phyloP scores from a whole-genome alignment of 2,113 vertebrate species.

The Nipponia nippon region DNA sequence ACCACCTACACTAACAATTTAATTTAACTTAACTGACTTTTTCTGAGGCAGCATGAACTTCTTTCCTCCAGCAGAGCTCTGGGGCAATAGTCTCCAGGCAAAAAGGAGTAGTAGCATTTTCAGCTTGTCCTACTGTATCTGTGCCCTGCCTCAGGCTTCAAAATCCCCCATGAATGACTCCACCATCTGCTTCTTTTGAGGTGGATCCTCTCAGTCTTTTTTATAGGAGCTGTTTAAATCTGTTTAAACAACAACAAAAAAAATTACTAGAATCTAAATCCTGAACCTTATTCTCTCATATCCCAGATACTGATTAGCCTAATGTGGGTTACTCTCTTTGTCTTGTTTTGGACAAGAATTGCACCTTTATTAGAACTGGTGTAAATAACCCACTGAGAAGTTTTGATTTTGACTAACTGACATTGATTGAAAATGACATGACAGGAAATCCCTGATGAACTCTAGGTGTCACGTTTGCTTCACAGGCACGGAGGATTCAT shows the following conservation, averaged over 20 bases:
- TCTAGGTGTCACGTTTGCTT: neutral
- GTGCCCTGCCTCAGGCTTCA: neutral
- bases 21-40: neutral
- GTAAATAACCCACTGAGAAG: neutral
- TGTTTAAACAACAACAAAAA: neutral
- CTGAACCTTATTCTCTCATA: neutral
- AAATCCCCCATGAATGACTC: neutral
- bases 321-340: neutral
- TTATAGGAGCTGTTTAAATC: neutral
- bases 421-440: neutral
- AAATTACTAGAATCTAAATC: neutral
- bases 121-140: neutral
- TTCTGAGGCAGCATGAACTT: neutral
- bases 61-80: neutral
- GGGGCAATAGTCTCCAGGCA: neutral
- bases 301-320: neutral
- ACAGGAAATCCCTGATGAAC: neutral
- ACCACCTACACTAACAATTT: neutral
- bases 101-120: neutral
- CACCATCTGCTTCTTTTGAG: neutral
- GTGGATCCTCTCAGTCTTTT: neutral
- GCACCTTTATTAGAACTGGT: neutral
- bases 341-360: neutral
- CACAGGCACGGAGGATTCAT: neutral
- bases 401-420: neutral